Base-by-base conservation (phyloP, 2,113 vertebrate species). In the Larimichthys polyactis region DNA sequence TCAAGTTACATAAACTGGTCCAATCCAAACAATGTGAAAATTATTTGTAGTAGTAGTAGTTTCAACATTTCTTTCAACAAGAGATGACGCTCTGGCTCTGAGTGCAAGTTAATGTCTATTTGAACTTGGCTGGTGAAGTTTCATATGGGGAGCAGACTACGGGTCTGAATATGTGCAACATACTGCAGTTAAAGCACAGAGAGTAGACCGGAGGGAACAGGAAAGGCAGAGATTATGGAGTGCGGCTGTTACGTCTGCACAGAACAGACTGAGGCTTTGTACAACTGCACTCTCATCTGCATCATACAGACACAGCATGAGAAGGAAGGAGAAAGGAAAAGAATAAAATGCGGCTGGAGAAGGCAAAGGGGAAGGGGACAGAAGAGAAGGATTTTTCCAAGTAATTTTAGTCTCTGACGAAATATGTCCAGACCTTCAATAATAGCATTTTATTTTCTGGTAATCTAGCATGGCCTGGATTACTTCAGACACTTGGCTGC, bases 191-290 rank as follows among this genome's bases (percentile, higher is more conserved):
- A 49, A 57, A 83, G 78, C 78, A 82, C 83, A 81, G 60, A 83
- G 87, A 89, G 73, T 65, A 66, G 75, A 59, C 70, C 22, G 29
- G 66, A 79, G 67, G 58, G 55, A 78, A 75, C 82, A 90, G 82
- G 83, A 90, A 88, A 87, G 62, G 78, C 85, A 78, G 62, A 87
- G 90, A 89, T 90, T 90, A 91, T 84, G 78, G 87, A 86, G 81
- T 10, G 51, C 75, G 10, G 62, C 72, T 78, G 77, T 85, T 84
- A 58, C 5, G 75, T 85, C 88, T 85, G 83, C 71, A 63, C 54
- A 76, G 78, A 90, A 89, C 88, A 93, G 83, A 93, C 74, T 51
- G 2, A 17, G 65, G 83, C 92, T 91, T 90, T 91, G 90, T 90
- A 66, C 78, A 72, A 86, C 80, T 32, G 71, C 27, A 46, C 60